Percentiles rank a stretch among this genome's conserved stretches.
phyloP scores from a whole-genome alignment of 2,113 vertebrate genomes.

The Otocyon megalotis region DNA sequence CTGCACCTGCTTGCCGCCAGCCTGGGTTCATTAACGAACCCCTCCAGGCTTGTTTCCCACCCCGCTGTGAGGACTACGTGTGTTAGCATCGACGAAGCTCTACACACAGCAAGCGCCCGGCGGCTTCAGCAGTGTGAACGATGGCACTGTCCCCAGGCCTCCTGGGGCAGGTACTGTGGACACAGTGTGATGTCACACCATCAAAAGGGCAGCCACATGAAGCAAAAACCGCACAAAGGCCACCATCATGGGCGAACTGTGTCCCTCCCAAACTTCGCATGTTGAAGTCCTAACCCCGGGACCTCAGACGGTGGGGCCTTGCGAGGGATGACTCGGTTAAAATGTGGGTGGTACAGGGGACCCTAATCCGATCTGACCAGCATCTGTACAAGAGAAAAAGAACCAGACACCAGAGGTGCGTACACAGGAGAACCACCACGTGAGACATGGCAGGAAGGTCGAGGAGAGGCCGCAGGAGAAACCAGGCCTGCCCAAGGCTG shows the following conservation, averaged over 20 bases:
- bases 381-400: fast-evolving
- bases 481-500: background rate
- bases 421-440: fast-evolving
- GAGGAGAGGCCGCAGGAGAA: too few relatives aligned
- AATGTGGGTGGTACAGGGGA: fast-evolving
- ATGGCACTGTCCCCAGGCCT: background rate
- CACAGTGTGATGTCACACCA: fast-evolving
- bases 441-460: background rate
- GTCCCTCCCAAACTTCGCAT: fast-evolving
- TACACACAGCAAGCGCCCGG: background rate
- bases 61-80: fast-evolving
- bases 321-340: fast-evolving
- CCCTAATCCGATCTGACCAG: background rate
- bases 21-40: fast-evolving
- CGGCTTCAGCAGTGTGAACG: background rate
- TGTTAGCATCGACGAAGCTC: fast-evolving
- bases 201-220: fast-evolving
- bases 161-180: fast-evolving
- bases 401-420: fast-evolving
- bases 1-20: background rate
- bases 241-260: fast-evolving
- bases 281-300: background rate
- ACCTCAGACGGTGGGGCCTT: too few relatives aligned
- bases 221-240: background rate
- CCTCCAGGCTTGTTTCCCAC: background rate